These are phyloP conservation scores for Acanthosoma haemorrhoidale DNA, from an alignment of 2,888 invertebrate species.

Conservation along the genomic window DNA sequence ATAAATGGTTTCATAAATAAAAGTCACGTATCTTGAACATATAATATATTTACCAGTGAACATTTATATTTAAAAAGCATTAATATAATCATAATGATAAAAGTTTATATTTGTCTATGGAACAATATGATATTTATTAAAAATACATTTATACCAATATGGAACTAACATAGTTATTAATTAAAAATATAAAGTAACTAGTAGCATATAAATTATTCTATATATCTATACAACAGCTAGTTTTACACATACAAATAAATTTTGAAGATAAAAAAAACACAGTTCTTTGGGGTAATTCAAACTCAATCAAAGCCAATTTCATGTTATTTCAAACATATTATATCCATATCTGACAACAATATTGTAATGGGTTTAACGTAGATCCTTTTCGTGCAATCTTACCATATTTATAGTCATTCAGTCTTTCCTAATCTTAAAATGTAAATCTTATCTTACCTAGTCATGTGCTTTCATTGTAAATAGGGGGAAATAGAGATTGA, in stretches of 20 bases:
- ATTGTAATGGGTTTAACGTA: background rate
- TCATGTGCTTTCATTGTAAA: background rate
- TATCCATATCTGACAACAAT: conserved; percentile 9
- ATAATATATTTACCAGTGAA: conserved; percentile 29
- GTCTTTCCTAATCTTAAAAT: conserved; percentile 27
- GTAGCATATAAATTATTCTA: conserved; percentile 10
- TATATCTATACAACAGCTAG: conserved; percentile 25
- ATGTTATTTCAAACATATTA: background rate
- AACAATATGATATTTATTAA: conserved; percentile 29
- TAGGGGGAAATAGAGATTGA: background rate
- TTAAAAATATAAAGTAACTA: conserved; percentile 26
- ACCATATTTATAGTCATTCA: conserved; percentile 13
- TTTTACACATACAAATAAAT: conserved; percentile 22
- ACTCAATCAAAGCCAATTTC: too few species aligned
- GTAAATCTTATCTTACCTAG: too few species aligned
- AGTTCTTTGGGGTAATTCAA: too few species aligned
- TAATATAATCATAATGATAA: conserved; percentile 44
- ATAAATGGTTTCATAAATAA: too few species aligned
- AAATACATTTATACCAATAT: conserved; percentile 30
- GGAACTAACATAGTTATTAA: conserved; percentile 24
- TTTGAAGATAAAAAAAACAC: too few species aligned
- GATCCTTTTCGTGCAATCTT: background rate
- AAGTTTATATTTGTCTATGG: conserved; percentile 23
- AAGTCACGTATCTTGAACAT: conserved; percentile 2
- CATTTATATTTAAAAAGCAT: conserved; percentile 43